phyloP scores from a whole-genome alignment of 2,888 invertebrate species.

The Drosophila mulleri region DNA sequence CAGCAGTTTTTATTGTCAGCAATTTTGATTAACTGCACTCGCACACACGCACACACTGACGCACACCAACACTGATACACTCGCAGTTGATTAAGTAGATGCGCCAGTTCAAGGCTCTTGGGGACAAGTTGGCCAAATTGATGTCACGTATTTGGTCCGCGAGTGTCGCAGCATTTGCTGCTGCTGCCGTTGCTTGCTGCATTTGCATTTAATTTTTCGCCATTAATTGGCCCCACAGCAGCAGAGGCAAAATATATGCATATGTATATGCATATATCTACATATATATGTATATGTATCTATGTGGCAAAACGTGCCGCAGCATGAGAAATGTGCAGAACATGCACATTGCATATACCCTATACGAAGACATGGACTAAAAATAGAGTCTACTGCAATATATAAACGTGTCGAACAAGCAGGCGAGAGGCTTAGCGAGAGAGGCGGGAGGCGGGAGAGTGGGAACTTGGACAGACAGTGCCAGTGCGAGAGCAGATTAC shows the following conservation, averaged over 20 bases:
- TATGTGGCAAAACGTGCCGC: conserved; percentile 29
- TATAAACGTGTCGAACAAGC: conserved; percentile 45
- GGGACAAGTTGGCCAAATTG: conserved; percentile 51
- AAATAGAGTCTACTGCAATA: conserved; percentile 53
- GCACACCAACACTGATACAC: conserved; percentile 2
- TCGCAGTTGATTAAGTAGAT: conserved; percentile 31
- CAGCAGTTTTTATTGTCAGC: conserved; percentile 35
- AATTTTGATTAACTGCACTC: conserved; percentile 31
- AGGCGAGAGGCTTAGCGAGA: conserved; percentile 14
- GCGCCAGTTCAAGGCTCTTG: conserved; percentile 42
- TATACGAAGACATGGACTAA: conserved; percentile 40
- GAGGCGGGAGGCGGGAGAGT: neutral
- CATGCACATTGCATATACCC: conserved; percentile 22
- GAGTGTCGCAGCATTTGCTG: conserved; percentile 29
- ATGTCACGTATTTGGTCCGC: conserved; percentile 52
- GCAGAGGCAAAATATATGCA: conserved; percentile 10
- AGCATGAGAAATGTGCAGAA: conserved; percentile 31
- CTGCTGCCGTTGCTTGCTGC: conserved; percentile 8
- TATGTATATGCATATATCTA: neutral
- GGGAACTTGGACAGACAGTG: conserved; percentile 9
- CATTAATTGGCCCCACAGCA: conserved; percentile 61
- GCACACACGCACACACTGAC: conserved; percentile 1
- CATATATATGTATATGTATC: neutral
- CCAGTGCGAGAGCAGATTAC: conserved; percentile 27
- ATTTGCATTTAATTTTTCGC: conserved; percentile 51